Conservation (phyloP, 2,888 invertebrate genomes). For the Kuschelorhynchus macadamiae region DNA sequence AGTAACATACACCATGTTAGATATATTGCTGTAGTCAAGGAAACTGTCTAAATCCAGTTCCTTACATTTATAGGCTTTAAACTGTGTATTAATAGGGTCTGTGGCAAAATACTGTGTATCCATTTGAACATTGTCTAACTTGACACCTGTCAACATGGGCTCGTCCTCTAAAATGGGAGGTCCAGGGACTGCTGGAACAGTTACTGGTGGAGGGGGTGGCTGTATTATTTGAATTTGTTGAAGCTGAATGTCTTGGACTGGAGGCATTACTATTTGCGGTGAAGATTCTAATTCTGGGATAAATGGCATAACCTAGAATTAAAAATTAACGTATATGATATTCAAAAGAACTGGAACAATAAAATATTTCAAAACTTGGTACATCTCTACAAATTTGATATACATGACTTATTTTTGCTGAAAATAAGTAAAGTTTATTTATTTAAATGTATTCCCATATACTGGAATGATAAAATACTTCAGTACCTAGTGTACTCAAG, state of each 20-base stretch:
- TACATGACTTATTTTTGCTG: no score
- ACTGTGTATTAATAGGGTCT: constrained; percentile 54
- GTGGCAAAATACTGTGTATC: constrained; percentile 57
- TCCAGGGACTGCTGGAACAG: constrained; percentile 31
- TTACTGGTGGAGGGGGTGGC: constrained; percentile 18
- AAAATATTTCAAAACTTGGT: no score
- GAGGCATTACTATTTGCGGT: constrained; percentile 58
- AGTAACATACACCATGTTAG: constrained; percentile 15
- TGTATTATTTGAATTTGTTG: constrained; percentile 60
- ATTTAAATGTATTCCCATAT: no score
- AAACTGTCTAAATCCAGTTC: constrained; percentile 17
- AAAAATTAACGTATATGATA: no score
- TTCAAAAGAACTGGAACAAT: no score
- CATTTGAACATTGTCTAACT: constrained; percentile 58
- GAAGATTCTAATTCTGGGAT: constrained; percentile 56
- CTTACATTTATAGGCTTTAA: constrained; percentile 58
- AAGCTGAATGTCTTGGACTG: constrained; percentile 57
- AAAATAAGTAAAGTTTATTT: no score
- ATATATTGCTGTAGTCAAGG: no score
- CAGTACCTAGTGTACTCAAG: no score
- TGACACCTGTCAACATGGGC: constrained; percentile 54
- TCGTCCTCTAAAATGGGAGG: constrained; percentile 53
- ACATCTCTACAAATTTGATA: no score
- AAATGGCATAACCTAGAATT: constrained; percentile 62
- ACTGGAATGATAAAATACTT: no score